Conservation (phyloP, 2,888 invertebrate species). For the Corythucha ciliata region DNA sequence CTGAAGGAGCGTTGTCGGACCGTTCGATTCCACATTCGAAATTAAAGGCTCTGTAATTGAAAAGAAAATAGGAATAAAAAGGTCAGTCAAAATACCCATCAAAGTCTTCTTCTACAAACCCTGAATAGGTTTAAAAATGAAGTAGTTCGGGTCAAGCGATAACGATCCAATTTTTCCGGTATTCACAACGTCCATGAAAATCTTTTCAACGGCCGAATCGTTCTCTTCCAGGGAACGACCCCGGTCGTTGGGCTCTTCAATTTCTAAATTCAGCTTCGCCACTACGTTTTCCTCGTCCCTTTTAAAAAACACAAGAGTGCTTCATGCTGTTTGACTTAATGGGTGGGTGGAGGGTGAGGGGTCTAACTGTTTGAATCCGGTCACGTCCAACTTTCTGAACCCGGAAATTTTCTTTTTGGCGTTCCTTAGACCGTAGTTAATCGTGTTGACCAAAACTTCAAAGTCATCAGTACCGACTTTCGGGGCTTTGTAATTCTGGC, state of each 20-base stretch:
- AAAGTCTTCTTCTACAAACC: too few species aligned
- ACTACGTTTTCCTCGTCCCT: slow-evolving; percentile 56
- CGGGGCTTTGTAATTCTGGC: slow-evolving; percentile 66
- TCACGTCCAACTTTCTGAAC: slow-evolving; percentile 59
- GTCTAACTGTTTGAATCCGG: slow-evolving; percentile 53
- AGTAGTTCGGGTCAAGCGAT: slow-evolving; percentile 69
- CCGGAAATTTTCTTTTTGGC: slow-evolving; percentile 56
- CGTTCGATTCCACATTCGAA: slow-evolving; percentile 42
- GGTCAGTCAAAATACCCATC: not conserved
- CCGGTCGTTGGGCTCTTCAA: slow-evolving; percentile 55
- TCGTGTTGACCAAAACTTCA: slow-evolving; percentile 56
- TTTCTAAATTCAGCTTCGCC: slow-evolving; percentile 63
- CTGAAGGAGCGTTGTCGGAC: slow-evolving; percentile 50
- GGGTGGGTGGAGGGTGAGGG: not conserved
- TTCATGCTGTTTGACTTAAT: not conserved
- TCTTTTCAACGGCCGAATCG: slow-evolving; percentile 44
- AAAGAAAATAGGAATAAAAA: not conserved
- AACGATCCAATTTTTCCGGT: slow-evolving; percentile 68
- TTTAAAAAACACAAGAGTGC: slow-evolving; percentile 39
- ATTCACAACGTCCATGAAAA: slow-evolving; percentile 59
- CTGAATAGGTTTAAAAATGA: slow-evolving; percentile 58
- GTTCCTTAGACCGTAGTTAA: slow-evolving; percentile 55
- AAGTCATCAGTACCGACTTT: slow-evolving; percentile 62
- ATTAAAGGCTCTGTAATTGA: slow-evolving; percentile 45
- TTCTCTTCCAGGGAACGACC: slow-evolving; percentile 40